Conservation (phyloP, 2,113 vertebrate species). For the Rhadina sibilatrix region DNA sequence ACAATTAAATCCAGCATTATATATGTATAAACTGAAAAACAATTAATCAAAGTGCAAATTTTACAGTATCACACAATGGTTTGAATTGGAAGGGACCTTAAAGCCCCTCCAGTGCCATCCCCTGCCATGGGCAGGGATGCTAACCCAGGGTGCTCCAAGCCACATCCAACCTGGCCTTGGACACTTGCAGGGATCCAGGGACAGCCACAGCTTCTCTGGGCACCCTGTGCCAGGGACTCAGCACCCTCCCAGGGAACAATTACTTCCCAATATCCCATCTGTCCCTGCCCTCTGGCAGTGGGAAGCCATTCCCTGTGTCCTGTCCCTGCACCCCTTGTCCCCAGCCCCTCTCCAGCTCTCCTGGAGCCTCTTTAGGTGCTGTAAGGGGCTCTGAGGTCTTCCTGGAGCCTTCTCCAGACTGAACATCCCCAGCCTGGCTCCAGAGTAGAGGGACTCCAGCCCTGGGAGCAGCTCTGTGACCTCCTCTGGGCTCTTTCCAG, state of each 20-base stretch:
- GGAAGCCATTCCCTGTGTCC: background rate
- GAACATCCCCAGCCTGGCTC: background rate
- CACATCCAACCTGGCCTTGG: background rate
- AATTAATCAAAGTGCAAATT: background rate
- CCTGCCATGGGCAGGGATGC: background rate
- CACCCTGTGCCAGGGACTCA: background rate
- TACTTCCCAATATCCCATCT: background rate
- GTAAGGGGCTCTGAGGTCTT: background rate
- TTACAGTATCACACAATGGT: background rate
- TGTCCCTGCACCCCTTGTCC: background rate
- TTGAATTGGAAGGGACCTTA: background rate
- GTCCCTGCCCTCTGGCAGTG: too few relatives aligned
- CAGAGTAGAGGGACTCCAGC: background rate
- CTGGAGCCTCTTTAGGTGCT: background rate
- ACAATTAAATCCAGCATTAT: background rate
- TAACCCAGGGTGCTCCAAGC: rapidly evolving
- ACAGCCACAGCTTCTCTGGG: background rate
- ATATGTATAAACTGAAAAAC: background rate
- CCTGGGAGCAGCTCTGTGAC: background rate
- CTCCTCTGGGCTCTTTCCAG: background rate
- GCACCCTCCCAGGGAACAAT: background rate
- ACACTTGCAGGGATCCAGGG: background rate
- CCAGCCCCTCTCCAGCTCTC: background rate
- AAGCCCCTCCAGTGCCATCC: background rate
- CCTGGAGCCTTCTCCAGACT: background rate